These are phyloP conservation scores for Drosophila chauvacae DNA, from an alignment of 1,140 invertebrate species.

Conservation along the genomic window DNA sequence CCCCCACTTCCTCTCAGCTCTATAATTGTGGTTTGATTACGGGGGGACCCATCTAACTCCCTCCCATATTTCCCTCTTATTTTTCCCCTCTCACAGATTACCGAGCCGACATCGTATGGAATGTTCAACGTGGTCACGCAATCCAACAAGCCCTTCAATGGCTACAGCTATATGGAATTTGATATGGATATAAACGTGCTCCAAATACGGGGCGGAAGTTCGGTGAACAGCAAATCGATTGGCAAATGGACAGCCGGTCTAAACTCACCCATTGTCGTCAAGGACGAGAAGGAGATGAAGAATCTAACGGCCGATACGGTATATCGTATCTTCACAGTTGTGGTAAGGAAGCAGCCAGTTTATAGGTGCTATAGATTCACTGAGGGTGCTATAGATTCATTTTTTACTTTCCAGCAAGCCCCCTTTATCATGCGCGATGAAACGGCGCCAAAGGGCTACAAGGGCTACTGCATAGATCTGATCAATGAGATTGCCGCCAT, in stretches of 20 bases:
- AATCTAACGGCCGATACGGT: constrained; percentile 92
- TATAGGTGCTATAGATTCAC: neutral
- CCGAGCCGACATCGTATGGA: constrained; percentile 88
- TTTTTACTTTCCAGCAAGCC: constrained; percentile 87
- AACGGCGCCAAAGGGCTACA: constrained; percentile 88
- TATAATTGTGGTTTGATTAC: constrained; percentile 71
- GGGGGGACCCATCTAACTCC: constrained; percentile 2
- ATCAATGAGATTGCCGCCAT: constrained; percentile 93
- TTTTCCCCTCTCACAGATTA: constrained; percentile 75
- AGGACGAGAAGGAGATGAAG: constrained; percentile 87
- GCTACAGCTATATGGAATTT: constrained; percentile 90
- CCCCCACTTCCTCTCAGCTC: constrained; percentile 26
- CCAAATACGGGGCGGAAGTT: constrained; percentile 87
- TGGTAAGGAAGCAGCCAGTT: constrained; percentile 85
- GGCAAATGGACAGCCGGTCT: constrained; percentile 90
- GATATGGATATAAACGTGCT: constrained; percentile 89
- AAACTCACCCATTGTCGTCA: constrained; percentile 87
- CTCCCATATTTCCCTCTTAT: neutral
- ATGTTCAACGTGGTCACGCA: constrained; percentile 85
- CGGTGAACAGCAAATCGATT: constrained; percentile 87
- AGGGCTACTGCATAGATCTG: constrained; percentile 97
- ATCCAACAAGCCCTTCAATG: constrained; percentile 86
- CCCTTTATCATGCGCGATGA: constrained; percentile 94
- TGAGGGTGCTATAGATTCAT: neutral
- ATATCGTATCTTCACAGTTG: constrained; percentile 91